Base-by-base conservation (phyloP, 2,797 vertebrate species). In the Coendou prehensilis region DNA sequence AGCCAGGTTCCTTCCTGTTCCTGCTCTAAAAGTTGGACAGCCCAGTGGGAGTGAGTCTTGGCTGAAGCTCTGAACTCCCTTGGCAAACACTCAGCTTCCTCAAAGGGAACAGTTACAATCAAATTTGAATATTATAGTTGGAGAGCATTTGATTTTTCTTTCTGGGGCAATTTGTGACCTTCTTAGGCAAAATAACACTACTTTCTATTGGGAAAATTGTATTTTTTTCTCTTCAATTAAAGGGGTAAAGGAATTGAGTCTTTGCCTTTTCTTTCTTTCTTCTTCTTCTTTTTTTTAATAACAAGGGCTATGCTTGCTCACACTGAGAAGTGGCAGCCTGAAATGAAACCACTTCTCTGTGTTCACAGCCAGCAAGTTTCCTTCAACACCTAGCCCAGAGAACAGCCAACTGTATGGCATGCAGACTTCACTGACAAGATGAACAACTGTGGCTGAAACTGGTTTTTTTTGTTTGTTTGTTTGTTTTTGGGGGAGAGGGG, bases 381-480 rank as follows among this genome's bases (percentile, higher is more conserved):
- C 97, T 97, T 93, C 28, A n/a, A 41, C 54, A 63, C 64, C 63
- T 73, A 90, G 64, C 78, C 88, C 17, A 23, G 61, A 45, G 78
- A 81, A 89, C 92, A 90, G 63, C 56, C 75, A 94, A 7, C 4
- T 79, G 79, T 45, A 50, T 54, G 96, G 96, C 22, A 33, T 93
- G 64, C 87, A 84, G 93, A 97, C 92, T 97, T 96, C 91, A 96
- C 94, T 85, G 96, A 96, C 79, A 47, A 96, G 73, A 86, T 96
- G 92, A 98, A 95, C 89, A 95, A 88, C 86, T 91, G 92, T 86
- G 97, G 90, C 89, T 97, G 96, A 94, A 98, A 97, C 92, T 94
- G 73, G 94, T 98, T 88, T 52, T 57, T 45, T 75, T 73, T 47
- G 14, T 57, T 57, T 57, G 5, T 26, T 61, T 61, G 3, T 33